These are phyloP conservation scores for Xyrauchen texanus DNA, from an alignment of 2,113 vertebrate genomes.

Conservation along the genomic window DNA sequence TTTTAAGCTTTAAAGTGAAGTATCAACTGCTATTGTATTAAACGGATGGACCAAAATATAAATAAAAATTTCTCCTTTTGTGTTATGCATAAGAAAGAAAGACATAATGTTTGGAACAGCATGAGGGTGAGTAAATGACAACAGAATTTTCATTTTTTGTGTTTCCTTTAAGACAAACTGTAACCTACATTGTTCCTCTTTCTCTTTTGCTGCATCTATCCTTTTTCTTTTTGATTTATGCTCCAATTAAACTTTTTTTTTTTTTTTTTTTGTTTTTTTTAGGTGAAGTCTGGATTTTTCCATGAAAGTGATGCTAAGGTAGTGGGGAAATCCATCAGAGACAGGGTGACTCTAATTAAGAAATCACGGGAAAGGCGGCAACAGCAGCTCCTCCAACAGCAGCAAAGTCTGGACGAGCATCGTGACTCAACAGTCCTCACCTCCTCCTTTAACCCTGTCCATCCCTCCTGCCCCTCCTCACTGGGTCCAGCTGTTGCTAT, in stretches of 20 bases:
- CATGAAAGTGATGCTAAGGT: slow-evolving; percentile 92
- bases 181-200: no score
- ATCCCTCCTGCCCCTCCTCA: slow-evolving; percentile 64
- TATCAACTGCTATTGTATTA: no score
- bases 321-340: slow-evolving; percentile 89
- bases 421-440: slow-evolving; percentile 69
- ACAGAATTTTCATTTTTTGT: no score
- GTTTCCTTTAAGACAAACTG: no score
- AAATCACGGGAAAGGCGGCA: slow-evolving; percentile 83
- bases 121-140: no score
- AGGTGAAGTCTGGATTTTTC: slow-evolving; percentile 94
- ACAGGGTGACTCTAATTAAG: slow-evolving; percentile 85
- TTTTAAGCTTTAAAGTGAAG: no score
- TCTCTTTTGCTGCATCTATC: not conserved
- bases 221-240: not conserved
- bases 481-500: slow-evolving; percentile 54
- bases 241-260: not conserved
- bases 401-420: slow-evolving; percentile 69
- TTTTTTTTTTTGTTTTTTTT: no score
- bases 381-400: slow-evolving; percentile 62
- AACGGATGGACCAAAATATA: no score
- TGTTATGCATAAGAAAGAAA: no score
- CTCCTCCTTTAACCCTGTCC: slow-evolving; percentile 63
- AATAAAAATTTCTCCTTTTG: no score
- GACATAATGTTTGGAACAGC: no score